phyloP scores from a whole-genome alignment of 35 echinoderm and acorn worm genomes.

The Ophioderma brevispina region DNA sequence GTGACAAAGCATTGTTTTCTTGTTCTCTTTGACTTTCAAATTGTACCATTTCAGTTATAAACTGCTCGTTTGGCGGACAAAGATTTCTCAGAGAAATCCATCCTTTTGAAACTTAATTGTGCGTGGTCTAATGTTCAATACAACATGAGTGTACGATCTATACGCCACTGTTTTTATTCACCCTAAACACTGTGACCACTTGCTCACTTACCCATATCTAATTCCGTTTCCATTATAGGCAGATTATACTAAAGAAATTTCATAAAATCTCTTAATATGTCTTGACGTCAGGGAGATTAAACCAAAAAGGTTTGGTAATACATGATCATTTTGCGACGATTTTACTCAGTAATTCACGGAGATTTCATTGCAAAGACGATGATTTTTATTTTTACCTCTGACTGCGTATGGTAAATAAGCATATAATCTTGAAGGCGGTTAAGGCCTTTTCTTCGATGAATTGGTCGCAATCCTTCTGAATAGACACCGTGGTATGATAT shows the following conservation, averaged over 20 bases:
- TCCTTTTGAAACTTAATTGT: background rate
- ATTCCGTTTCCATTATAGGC: background rate
- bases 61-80: background rate
- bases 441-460: too few relatives aligned
- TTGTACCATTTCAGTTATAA: too few relatives aligned
- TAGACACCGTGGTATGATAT: too few relatives aligned
- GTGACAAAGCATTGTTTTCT: too few relatives aligned
- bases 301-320: background rate
- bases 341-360: background rate
- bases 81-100: background rate
- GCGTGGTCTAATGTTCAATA: background rate
- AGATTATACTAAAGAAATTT: slow-evolving; percentile 3
- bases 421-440: background rate
- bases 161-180: background rate
- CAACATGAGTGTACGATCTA: background rate
- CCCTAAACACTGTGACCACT: background rate
- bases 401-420: background rate
- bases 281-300: background rate
- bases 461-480: too few relatives aligned
- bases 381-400: background rate
- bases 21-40: too few relatives aligned
- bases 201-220: background rate
- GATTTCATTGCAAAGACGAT: background rate
- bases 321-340: slow-evolving; percentile 7
- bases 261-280: slow-evolving; percentile 5